Evolutionary conservation across 2,113 vertebrate species (phyloP).

Genomic region (Urocynchramus pylzowi): DNA sequence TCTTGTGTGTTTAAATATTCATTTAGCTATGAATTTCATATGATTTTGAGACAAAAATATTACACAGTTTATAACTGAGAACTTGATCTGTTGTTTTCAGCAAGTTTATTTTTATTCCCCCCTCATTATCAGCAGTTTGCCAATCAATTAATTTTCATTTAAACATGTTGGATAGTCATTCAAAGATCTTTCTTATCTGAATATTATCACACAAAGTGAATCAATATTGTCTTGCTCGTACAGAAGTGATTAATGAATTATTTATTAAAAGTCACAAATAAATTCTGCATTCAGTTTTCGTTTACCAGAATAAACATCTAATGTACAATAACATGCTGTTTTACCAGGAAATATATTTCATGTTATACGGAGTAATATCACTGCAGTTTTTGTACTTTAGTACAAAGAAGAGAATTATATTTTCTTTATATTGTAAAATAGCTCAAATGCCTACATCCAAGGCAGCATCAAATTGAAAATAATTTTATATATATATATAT

Average conservation of each 20-base stretch:
- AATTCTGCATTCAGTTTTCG: neutral
- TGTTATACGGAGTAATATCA: neutral
- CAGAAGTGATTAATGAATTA: neutral
- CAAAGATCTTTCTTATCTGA: neutral
- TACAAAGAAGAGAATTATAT: neutral
- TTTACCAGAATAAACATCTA: neutral
- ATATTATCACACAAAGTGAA: neutral
- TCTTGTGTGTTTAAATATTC: neutral
- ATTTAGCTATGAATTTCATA: neutral
- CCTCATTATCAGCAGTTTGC: neutral
- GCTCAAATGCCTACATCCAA: neutral
- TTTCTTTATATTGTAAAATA: neutral
- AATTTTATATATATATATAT: neutral
- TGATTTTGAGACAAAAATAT: neutral
- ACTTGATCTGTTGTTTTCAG: neutral
- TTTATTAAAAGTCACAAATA: neutral
- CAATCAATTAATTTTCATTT: neutral
- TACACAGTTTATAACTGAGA: neutral
- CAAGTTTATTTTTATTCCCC: accelerated
- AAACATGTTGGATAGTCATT: neutral
- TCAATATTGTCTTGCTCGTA: neutral
- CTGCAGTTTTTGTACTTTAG: neutral
- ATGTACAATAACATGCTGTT: neutral
- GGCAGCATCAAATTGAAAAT: neutral
- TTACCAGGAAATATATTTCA: neutral